These are phyloP conservation scores for Psittacula derbiana DNA, from an alignment of 2,797 vertebrate species.

Conservation along the genomic window DNA sequence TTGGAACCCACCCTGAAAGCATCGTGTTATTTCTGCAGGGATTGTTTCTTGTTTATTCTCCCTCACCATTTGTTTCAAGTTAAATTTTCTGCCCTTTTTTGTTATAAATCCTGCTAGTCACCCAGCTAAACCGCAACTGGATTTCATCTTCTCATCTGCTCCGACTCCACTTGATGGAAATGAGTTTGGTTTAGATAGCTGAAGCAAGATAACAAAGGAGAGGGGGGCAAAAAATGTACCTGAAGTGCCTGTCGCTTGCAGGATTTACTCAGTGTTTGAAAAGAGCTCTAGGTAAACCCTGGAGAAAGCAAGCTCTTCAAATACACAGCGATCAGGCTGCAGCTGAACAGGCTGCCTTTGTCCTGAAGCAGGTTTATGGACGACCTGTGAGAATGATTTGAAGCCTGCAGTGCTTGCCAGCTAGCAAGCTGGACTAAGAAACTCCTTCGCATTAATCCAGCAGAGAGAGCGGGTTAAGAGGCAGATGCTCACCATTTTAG, in stretches of 20 bases:
- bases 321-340: background rate
- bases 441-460: background rate
- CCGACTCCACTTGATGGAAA: background rate
- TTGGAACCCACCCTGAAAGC: background rate
- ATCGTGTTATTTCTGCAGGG: background rate
- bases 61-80: background rate
- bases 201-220: background rate
- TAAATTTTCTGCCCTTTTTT: background rate
- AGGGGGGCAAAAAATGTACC: fast-evolving
- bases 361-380: background rate
- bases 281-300: background rate
- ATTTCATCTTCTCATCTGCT: background rate
- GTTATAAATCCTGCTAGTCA: background rate
- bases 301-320: background rate
- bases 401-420: background rate
- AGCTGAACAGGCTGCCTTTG: conserved; percentile 2
- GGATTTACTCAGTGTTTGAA: background rate
- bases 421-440: background rate
- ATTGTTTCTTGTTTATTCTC: background rate
- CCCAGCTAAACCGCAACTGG: background rate
- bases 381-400: conserved; percentile 8
- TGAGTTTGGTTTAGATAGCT: background rate
- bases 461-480: background rate
- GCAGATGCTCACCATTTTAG: background rate
- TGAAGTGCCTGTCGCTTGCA: background rate